Evolutionary conservation across 2,113 vertebrate genomes (phyloP).

Genomic region (Platysteira castanea): DNA sequence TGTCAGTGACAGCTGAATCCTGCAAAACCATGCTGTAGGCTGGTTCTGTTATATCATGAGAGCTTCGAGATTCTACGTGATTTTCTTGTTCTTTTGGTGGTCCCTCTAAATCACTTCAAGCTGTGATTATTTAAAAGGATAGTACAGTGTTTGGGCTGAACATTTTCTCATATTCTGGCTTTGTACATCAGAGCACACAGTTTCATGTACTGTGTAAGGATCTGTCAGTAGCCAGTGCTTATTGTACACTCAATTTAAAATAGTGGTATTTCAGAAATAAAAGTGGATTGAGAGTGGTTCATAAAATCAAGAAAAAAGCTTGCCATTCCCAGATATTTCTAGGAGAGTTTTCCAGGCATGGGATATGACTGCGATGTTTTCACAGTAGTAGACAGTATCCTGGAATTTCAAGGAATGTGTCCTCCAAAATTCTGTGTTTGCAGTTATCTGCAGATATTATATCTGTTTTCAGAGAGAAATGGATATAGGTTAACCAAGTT

Average conservation of each 20-base stretch:
- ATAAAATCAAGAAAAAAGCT: not conserved
- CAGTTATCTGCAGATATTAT: not conserved
- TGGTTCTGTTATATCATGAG: not conserved
- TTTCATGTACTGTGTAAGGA: not conserved
- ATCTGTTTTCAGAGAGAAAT: not conserved
- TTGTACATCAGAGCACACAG: not conserved
- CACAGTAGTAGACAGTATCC: not conserved
- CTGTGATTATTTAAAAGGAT: not conserved
- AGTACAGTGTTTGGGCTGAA: not conserved
- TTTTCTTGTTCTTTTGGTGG: not conserved
- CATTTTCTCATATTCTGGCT: not conserved
- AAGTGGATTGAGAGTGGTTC: not conserved
- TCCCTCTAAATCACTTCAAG: not conserved
- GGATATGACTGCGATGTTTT: accelerated
- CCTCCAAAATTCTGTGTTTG: not conserved
- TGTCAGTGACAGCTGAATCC: not conserved
- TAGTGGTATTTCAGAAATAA: not conserved
- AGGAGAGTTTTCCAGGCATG: not conserved
- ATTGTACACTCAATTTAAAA: not conserved
- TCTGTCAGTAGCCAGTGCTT: not conserved
- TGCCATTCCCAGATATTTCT: not conserved
- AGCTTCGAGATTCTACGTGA: not conserved
- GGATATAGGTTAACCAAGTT: not conserved
- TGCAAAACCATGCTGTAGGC: not conserved
- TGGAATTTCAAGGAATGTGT: not conserved